These are phyloP conservation scores for Ennomos fuscantarius DNA, from an alignment of 2,888 invertebrate genomes.

Conservation along the genomic window DNA sequence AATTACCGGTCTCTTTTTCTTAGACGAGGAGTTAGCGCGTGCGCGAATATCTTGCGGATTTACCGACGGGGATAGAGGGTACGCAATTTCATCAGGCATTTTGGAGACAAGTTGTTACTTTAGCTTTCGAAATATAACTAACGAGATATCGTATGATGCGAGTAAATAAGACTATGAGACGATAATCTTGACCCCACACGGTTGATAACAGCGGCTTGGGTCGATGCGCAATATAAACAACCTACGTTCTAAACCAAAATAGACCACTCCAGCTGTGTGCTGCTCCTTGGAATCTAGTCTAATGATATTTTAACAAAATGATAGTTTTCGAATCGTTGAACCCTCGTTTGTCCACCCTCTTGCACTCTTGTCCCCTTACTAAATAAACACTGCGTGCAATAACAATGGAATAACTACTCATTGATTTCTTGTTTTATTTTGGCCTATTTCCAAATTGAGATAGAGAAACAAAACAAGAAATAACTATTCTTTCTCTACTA, in stretches of 20 bases:
- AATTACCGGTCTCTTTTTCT: slow-evolving; percentile 68
- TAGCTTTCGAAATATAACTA: slow-evolving; percentile 51
- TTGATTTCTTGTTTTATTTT: too few species aligned
- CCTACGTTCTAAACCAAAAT: slow-evolving; percentile 27
- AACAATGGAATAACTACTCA: too few species aligned
- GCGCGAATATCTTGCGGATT: slow-evolving; percentile 83
- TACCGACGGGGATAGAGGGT: slow-evolving; percentile 80
- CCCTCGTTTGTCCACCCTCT: not conserved
- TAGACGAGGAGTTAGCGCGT: slow-evolving; percentile 83
- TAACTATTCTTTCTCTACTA: too few species aligned
- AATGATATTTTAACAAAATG: too few species aligned
- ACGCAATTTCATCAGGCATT: slow-evolving; percentile 86
- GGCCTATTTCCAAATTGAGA: too few species aligned
- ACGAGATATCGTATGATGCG: slow-evolving; percentile 39
- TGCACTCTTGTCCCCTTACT: too few species aligned
- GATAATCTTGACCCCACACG: slow-evolving; percentile 65
- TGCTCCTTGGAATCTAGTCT: too few species aligned
- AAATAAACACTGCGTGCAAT: too few species aligned
- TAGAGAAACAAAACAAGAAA: too few species aligned
- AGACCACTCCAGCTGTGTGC: slow-evolving; percentile 1
- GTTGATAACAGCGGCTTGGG: slow-evolving; percentile 71
- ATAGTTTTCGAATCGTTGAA: too few species aligned
- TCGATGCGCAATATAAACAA: slow-evolving; percentile 69
- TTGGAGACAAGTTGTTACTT: slow-evolving; percentile 39
- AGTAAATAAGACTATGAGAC: slow-evolving; percentile 53